These are phyloP conservation scores for Diadema setosum DNA, from an alignment of 35 echinoderm and acorn worm genomes.

Conservation along the genomic window DNA sequence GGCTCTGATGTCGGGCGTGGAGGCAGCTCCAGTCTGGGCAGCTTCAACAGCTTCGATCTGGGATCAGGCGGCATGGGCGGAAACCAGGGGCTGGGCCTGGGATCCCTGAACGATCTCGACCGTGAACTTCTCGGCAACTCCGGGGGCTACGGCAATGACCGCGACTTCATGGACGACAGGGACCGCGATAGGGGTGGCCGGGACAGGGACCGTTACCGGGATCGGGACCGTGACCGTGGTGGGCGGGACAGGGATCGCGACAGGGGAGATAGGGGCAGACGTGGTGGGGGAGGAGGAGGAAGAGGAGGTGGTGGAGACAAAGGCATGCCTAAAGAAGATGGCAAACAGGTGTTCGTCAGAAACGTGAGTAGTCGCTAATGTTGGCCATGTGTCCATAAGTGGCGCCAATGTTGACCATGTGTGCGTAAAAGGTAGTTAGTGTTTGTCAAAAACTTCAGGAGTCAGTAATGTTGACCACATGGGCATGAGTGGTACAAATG, in stretches of 20 bases:
- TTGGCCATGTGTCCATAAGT: too few relatives aligned
- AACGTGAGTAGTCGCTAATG: too few relatives aligned
- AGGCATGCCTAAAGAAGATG: conserved; percentile 59
- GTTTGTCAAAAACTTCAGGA: too few relatives aligned
- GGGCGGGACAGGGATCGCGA: conserved; percentile 34
- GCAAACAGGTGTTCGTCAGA: conserved; percentile 84
- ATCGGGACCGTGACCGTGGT: background rate
- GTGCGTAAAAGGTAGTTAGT: too few relatives aligned
- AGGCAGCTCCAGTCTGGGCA: conserved; percentile 17
- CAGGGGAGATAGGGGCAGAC: conserved; percentile 47
- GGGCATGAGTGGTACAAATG: too few relatives aligned
- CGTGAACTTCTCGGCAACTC: background rate
- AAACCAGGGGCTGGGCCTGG: background rate
- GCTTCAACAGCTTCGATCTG: background rate
- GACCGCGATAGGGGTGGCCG: conserved; percentile 5
- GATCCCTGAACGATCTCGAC: background rate
- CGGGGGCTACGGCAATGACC: background rate
- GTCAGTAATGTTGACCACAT: too few relatives aligned
- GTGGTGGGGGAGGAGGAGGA: conserved; percentile 36
- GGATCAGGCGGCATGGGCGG: conserved; percentile 25
- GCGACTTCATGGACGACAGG: background rate
- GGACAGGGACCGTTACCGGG: conserved; percentile 13
- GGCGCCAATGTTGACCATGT: too few relatives aligned
- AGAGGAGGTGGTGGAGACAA: conserved; percentile 51
- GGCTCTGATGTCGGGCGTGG: conserved; percentile 8